A percentile compares a stretch with the other conserved stretches of the same genome.
These are phyloP conservation scores for Plutomurus gul DNA, from an alignment of 1,140 invertebrate species.

Conservation along the genomic window DNA sequence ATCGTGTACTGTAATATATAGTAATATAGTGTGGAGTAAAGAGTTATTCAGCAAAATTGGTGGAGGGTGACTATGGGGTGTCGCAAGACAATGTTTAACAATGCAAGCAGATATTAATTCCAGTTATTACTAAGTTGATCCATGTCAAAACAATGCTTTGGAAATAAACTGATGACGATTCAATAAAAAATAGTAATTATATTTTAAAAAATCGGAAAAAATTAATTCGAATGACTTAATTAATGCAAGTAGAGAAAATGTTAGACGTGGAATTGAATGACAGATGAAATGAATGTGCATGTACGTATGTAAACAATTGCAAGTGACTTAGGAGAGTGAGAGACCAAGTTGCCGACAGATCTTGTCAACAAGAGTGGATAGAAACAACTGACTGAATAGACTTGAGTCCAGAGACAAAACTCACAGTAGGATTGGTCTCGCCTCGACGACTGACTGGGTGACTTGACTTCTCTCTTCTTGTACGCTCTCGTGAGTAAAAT, in stretches of 20 bases:
- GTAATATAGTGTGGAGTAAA: too few relatives aligned
- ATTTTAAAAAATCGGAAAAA: too few relatives aligned
- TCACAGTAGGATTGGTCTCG: not conserved
- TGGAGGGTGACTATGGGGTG: too few relatives aligned
- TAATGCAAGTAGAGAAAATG: not conserved
- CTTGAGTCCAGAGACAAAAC: constrained; percentile 8
- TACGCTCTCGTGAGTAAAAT: not conserved
- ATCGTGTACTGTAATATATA: too few relatives aligned
- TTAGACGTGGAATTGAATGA: not conserved
- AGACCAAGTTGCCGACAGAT: constrained; percentile 22
- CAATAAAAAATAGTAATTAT: too few relatives aligned
- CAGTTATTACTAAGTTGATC: too few relatives aligned
- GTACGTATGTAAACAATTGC: not conserved
- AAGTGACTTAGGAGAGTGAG: not conserved
- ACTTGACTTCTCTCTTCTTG: constrained; percentile 10
- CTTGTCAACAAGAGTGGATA: constrained; percentile 38
- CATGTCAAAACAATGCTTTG: too few relatives aligned
- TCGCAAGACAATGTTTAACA: too few relatives aligned
- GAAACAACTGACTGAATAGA: constrained; percentile 21
- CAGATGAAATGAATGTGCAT: not conserved
- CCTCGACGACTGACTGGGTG: not conserved
- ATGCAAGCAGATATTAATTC: too few relatives aligned
- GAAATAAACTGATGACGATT: too few relatives aligned
- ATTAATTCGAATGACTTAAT: too few relatives aligned
- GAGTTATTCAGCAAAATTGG: too few relatives aligned